Conservation (phyloP, 2,113 vertebrate species). For the Pelusios castaneus region DNA sequence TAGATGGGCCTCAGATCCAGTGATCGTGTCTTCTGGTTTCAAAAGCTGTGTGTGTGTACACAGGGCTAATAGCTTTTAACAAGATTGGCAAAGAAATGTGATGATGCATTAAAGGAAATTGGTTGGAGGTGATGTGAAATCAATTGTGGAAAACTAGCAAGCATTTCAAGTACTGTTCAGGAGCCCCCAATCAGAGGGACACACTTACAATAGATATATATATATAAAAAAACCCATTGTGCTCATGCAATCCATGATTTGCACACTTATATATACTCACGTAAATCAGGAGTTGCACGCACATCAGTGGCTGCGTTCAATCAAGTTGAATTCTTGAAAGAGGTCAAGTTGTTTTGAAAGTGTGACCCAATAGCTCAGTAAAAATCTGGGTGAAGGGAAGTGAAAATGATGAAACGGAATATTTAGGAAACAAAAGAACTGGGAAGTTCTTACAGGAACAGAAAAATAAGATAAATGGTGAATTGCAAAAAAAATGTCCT, state of each 20-base stretch:
- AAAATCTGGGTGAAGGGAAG: fast-evolving
- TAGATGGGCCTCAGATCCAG: neutral
- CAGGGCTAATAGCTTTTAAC: neutral
- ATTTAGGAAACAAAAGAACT: neutral
- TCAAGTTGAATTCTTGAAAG: neutral
- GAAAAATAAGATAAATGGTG: neutral
- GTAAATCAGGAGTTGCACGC: neutral
- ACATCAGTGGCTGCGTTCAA: neutral
- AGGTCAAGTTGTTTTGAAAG: neutral
- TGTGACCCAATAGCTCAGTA: neutral
- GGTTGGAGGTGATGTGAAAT: neutral
- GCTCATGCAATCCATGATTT: neutral
- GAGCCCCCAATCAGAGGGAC: neutral
- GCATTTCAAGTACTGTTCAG: neutral
- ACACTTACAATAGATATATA: neutral
- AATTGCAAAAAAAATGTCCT: neutral
- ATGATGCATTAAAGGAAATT: neutral
- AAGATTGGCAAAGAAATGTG: neutral
- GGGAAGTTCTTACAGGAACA: neutral
- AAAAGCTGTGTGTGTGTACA: neutral
- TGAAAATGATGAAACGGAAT: neutral
- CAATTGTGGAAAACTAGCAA: neutral
- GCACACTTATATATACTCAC: neutral
- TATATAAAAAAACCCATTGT: neutral
- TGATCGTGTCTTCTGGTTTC: neutral